Conservation (phyloP, 2,888 invertebrate species). For the Aricia artaxerxes region DNA sequence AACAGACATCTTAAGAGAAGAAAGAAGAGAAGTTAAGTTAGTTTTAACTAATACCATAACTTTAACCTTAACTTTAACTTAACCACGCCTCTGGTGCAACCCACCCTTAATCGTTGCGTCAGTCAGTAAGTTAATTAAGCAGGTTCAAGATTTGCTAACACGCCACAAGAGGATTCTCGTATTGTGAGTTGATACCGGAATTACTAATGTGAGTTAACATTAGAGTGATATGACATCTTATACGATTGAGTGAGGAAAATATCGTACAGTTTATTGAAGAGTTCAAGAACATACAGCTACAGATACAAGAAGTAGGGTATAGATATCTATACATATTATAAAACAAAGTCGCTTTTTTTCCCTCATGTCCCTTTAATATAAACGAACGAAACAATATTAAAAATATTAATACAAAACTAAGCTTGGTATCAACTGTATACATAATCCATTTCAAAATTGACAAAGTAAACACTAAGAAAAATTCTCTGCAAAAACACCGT, state of each 20-base stretch:
- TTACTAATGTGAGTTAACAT: neutral
- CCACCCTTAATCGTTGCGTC: neutral
- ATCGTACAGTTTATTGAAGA: neutral
- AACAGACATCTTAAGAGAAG: too few relatives aligned
- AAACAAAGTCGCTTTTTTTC: too few relatives aligned
- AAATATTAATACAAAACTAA: neutral
- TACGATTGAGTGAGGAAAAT: neutral
- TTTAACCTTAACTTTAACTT: too few relatives aligned
- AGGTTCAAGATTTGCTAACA: constrained; percentile 10
- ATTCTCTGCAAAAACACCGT: neutral
- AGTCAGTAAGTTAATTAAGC: constrained; percentile 15
- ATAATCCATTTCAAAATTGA: neutral
- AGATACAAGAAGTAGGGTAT: too few relatives aligned
- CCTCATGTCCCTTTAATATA: too few relatives aligned
- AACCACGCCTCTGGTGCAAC: too few relatives aligned
- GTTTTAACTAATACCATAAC: too few relatives aligned
- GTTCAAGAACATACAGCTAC: too few relatives aligned
- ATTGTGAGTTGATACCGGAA: neutral
- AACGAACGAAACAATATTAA: too few relatives aligned
- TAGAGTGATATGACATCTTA: neutral
- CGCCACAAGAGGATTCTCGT: neutral
- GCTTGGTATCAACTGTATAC: neutral
- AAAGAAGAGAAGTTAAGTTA: too few relatives aligned
- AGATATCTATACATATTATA: too few relatives aligned
- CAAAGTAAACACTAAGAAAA: neutral